These are phyloP conservation scores for Nemopilema nomurai DNA, from an alignment of 30 jellyfish, hydroid and myxozoan genomes.

Conservation along the genomic window DNA sequence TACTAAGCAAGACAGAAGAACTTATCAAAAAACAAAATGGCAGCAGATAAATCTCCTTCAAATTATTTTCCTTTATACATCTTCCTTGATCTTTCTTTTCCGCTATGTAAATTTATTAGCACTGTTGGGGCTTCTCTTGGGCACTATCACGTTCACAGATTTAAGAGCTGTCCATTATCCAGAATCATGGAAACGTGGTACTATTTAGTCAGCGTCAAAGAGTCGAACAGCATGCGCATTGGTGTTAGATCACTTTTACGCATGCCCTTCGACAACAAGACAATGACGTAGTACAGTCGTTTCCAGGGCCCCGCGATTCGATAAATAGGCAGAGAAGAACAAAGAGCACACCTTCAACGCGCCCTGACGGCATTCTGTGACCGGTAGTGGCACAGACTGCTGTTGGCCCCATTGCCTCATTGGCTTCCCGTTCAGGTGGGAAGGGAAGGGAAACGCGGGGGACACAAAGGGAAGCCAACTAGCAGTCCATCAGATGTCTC, in stretches of 20 bases:
- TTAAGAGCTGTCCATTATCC: neutral
- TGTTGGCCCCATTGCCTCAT: neutral
- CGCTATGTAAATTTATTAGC: neutral
- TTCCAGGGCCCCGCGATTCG: neutral
- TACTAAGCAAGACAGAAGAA: neutral
- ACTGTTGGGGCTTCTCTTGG: neutral
- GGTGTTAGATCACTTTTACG: too few species aligned
- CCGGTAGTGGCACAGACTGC: neutral
- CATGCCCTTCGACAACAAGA: too few species aligned
- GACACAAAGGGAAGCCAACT: neutral
- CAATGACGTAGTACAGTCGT: neutral
- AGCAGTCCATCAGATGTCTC: neutral
- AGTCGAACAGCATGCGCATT: too few species aligned
- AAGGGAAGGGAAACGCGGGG: too few species aligned
- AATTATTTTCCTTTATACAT: neutral
- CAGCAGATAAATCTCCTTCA: neutral
- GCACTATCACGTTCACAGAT: neutral
- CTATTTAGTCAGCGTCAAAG: neutral
- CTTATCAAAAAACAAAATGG: neutral
- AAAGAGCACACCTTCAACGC: neutral
- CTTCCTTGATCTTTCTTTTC: too few species aligned
- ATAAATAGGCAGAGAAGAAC: neutral
- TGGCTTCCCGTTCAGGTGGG: neutral
- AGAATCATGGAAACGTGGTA: neutral
- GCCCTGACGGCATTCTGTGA: neutral